phyloP scores from a whole-genome alignment of 2,888 invertebrate genomes.

The Drosophila picticornis region DNA sequence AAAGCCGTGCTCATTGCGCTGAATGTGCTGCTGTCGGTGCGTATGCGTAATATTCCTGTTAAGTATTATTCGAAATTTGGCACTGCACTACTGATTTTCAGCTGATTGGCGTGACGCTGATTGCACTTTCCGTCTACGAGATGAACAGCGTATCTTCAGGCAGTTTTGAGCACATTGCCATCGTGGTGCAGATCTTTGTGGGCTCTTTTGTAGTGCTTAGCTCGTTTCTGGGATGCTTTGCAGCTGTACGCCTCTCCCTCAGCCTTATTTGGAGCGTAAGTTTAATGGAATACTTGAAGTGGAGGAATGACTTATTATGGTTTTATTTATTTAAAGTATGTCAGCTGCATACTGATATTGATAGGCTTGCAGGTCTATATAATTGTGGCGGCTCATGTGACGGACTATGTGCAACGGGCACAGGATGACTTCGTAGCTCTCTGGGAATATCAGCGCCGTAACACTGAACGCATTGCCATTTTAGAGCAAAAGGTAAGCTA shows the following conservation, averaged over 20 bases:
- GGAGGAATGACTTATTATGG: background rate
- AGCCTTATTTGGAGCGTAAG: constrained; percentile 94
- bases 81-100: constrained; percentile 29
- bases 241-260: constrained; percentile 93
- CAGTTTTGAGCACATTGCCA: constrained; percentile 80
- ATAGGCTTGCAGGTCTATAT: constrained; percentile 89
- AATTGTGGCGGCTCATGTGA: constrained; percentile 78
- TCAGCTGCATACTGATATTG: constrained; percentile 89
- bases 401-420: constrained; percentile 76
- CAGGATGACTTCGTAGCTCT: constrained; percentile 67
- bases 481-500: constrained; percentile 69
- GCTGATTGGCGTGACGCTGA: constrained; percentile 78
- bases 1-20: constrained; percentile 75
- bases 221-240: constrained; percentile 96
- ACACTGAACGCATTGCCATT: constrained; percentile 59
- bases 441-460: constrained; percentile 69
- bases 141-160: constrained; percentile 80
- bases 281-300: background rate
- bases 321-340: constrained; percentile 87
- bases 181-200: constrained; percentile 87
- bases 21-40: constrained; percentile 82
- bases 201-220: constrained; percentile 91
- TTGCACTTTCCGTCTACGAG: constrained; percentile 80
- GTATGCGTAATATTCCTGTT: constrained; percentile 63
- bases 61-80: constrained; percentile 1